These are phyloP conservation scores for Coccyzus lansbergi DNA, from an alignment of 2,797 vertebrate genomes.

Conservation along the genomic window DNA sequence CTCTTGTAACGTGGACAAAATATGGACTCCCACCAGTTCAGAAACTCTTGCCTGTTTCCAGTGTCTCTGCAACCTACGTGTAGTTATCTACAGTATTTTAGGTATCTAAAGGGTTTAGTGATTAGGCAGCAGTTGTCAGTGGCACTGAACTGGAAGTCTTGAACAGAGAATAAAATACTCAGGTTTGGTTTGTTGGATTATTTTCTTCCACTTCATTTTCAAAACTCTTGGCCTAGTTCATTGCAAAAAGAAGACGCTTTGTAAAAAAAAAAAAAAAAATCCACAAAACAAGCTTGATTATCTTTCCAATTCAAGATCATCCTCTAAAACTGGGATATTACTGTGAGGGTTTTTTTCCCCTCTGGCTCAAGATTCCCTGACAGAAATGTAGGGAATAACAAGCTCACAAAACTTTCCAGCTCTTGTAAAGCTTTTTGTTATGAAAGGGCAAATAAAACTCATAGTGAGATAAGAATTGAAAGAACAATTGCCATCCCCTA, in stretches of 20 bases:
- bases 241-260: neutral
- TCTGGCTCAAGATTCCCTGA: neutral
- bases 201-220: neutral
- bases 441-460: neutral
- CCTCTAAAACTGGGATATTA: neutral
- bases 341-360: rapidly evolving
- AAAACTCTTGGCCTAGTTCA: neutral
- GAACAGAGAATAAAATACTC: neutral
- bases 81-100: neutral
- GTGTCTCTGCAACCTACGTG: neutral
- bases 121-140: neutral
- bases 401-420: neutral
- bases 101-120: neutral
- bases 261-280: neutral
- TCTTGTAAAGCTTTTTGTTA: neutral
- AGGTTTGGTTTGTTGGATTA: neutral
- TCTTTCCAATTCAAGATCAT: neutral
- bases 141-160: neutral
- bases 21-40: neutral
- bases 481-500: neutral
- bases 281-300: neutral
- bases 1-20: neutral
- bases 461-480: neutral
- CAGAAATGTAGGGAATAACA: neutral
- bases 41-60: neutral